Percentiles rank a stretch among this genome's conserved stretches.
phyloP scores from a whole-genome alignment of 2,888 invertebrate species.

The Drosophila greeni region DNA sequence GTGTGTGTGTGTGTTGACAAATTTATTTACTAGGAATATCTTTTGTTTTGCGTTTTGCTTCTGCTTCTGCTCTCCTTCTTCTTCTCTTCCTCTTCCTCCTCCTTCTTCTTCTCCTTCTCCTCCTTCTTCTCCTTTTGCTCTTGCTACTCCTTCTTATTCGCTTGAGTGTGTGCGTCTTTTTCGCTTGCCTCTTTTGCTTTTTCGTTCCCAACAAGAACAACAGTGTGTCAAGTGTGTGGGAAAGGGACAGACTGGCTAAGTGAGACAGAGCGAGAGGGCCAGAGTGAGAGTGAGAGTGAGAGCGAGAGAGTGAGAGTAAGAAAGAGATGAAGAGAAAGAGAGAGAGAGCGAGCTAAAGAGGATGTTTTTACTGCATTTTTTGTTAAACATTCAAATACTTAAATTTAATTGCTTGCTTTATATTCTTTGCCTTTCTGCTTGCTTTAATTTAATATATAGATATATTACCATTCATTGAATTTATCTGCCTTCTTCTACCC shows the following conservation, averaged over 20 bases:
- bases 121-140: neutral
- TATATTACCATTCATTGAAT: constrained; percentile 66
- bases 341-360: constrained; percentile 45
- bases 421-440: constrained; percentile 63
- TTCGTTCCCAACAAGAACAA: constrained; percentile 30
- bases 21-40: constrained; percentile 63
- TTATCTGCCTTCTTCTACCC: constrained; percentile 43
- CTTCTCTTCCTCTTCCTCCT: neutral
- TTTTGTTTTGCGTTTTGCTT: constrained; percentile 43
- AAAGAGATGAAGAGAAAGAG: constrained; percentile 9
- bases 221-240: constrained; percentile 37
- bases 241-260: constrained; percentile 19
- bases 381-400: constrained; percentile 71
- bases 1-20: constrained; percentile 46
- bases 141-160: neutral
- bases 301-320: neutral
- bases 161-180: neutral
- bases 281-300: constrained; percentile 1
- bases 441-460: constrained; percentile 65
- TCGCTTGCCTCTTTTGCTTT: constrained; percentile 14
- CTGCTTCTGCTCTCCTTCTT: constrained; percentile 29
- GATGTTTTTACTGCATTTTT: constrained; percentile 47
- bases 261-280: constrained; percentile 9
- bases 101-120: neutral
- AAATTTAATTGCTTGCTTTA: constrained; percentile 69